These are phyloP conservation scores for Labeo catla DNA, from an alignment of 2,113 vertebrate genomes.

Conservation along the genomic window DNA sequence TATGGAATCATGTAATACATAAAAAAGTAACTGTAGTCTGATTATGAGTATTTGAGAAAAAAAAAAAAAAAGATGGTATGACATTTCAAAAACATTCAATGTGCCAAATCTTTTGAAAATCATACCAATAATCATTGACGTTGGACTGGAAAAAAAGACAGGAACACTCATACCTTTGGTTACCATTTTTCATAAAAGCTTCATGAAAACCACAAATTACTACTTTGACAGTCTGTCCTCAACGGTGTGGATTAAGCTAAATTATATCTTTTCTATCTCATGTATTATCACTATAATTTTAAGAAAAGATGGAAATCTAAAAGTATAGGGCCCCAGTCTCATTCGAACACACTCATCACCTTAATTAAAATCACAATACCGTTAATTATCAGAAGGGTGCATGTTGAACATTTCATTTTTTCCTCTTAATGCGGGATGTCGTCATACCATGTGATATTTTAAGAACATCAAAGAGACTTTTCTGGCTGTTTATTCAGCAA, in stretches of 20 bases:
- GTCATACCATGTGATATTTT: neutral
- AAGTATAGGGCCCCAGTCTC: neutral
- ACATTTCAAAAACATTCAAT: neutral
- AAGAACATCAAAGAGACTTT: slow-evolving; percentile 7
- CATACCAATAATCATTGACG: neutral
- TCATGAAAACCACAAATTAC: neutral
- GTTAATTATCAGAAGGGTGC: neutral
- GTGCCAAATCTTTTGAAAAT: neutral
- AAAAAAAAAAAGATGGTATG: neutral
- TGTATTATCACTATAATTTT: neutral
- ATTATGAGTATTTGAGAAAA: neutral
- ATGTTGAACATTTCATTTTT: neutral
- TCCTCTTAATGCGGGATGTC: neutral
- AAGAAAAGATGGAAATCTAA: neutral
- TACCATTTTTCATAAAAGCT: neutral
- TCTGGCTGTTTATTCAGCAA: slow-evolving; percentile 1
- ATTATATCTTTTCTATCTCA: neutral
- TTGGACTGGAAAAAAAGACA: neutral
- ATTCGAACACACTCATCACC: neutral
- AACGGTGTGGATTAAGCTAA: neutral
- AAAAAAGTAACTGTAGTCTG: too few species aligned
- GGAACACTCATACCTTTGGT: neutral
- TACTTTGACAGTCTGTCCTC: neutral
- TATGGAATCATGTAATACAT: too few species aligned
- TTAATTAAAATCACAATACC: slow-evolving; percentile 12